These are phyloP conservation scores for Bubo bubo DNA, from an alignment of 2,113 vertebrate species.

Conservation along the genomic window DNA sequence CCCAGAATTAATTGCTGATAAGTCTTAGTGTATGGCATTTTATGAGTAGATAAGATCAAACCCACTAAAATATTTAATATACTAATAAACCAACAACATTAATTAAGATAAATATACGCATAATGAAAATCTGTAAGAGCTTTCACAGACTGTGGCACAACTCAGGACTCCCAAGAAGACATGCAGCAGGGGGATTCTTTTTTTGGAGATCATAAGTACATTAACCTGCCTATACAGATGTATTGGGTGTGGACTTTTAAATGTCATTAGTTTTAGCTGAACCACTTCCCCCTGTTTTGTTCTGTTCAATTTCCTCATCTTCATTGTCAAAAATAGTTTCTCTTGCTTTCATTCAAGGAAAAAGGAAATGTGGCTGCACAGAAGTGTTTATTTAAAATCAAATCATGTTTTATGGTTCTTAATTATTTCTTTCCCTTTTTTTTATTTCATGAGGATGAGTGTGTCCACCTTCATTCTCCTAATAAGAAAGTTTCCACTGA, in stretches of 20 bases:
- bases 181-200: not conserved
- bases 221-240: accelerated
- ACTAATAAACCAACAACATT: not conserved
- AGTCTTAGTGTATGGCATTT: not conserved
- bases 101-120: not conserved
- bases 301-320: not conserved
- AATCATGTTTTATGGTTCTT: not conserved
- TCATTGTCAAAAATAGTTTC: not conserved
- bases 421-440: accelerated
- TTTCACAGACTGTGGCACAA: not conserved
- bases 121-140: not conserved
- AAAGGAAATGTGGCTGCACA: not conserved
- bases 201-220: not conserved
- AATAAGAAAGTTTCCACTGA: not conserved
- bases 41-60: not conserved
- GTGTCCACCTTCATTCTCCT: not conserved
- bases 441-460: not conserved
- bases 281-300: not conserved
- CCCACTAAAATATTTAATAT: not conserved
- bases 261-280: not conserved
- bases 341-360: not conserved
- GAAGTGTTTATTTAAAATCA: not conserved
- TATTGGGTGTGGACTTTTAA: not conserved
- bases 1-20: not conserved
- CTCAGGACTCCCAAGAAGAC: not conserved